These are phyloP conservation scores for Andrena hattorfiana DNA, from an alignment of 2,888 invertebrate species.

Conservation along the genomic window DNA sequence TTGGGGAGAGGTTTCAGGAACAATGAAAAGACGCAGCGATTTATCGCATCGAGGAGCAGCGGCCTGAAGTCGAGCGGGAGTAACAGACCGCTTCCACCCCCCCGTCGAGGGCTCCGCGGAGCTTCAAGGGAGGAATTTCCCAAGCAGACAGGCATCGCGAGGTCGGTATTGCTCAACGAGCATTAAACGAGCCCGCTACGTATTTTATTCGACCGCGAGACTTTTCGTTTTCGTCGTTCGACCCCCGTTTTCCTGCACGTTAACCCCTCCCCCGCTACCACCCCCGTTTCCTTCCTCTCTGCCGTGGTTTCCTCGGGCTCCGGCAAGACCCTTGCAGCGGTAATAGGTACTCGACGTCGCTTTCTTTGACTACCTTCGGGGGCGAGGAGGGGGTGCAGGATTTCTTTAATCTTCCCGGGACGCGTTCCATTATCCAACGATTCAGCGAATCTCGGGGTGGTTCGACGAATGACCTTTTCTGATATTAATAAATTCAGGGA, in stretches of 20 bases:
- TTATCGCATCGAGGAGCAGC: conserved; percentile 60
- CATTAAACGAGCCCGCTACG: conserved; percentile 68
- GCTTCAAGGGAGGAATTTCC: conserved; percentile 39
- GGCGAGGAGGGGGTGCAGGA: background rate
- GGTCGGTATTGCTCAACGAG: conserved; percentile 67
- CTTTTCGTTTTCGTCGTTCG: conserved; percentile 47
- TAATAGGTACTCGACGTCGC: background rate
- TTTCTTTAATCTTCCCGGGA: background rate
- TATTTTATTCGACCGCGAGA: conserved; percentile 69
- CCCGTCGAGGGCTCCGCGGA: conserved; percentile 37
- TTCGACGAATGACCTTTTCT: background rate
- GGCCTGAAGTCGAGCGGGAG: conserved; percentile 39
- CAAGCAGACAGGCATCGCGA: conserved; percentile 22
- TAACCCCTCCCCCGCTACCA: background rate
- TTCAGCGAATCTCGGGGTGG: background rate
- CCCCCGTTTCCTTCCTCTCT: background rate
- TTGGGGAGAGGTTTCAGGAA: conserved; percentile 20
- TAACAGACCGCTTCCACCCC: conserved; percentile 31
- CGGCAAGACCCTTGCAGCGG: background rate
- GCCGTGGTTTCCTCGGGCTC: too few relatives aligned
- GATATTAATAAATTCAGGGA: conserved; percentile 38
- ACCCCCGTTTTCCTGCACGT: conserved; percentile 51
- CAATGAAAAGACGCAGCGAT: conserved; percentile 63
- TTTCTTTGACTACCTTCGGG: background rate
- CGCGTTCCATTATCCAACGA: conserved; percentile 4